Evolutionary conservation across 2,113 vertebrate genomes (phyloP), one percentile per base, ranked within the genome.

Genomic region (Hippocampus comes): DNA sequence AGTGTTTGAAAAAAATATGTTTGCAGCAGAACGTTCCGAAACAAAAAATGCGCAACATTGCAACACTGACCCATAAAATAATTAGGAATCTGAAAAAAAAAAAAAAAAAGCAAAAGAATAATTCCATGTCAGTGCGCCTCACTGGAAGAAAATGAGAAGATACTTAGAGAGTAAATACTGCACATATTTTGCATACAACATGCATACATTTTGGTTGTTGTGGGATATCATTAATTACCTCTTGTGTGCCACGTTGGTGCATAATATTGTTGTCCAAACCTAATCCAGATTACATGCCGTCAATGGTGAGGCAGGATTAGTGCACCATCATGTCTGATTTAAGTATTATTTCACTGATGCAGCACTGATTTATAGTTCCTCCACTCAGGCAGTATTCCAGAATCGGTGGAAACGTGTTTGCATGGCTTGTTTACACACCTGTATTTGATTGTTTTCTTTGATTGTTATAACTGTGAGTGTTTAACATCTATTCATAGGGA

Each of bases 231-330:
- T 80, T 81, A 84, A 87, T 85, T 82, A 81, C 64, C 79, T 73
- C 60, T 42, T 61, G 71, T 70, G 57, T 65, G 70, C 75, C 25
- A n/a, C 20, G 60, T 74, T 69, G 69, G 59, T 73, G 68, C 60
- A 83, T 69, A 72, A 76, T 63, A 57, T 69, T 71, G 64, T 1
- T 46, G 59, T 78, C 67, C 70, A 77, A 76, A 87, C 76, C 75
- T 89, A 90, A 90, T 91, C 86, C 83, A 86, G 85, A 89, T 84
- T 84, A 89, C 70, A 85, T 83, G 79, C 79, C 72, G 59, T 61
- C 25, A 80, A 67, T 55, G 41, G 74, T 83, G 81, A 89, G 79
- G 41, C 21, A 68, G 74, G 82, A 82, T 86, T 88, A 87, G 65
- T 9, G 64, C 75, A 78, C 78, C 82, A 82, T 85, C 74, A 67